Evolutionary conservation across 2,888 invertebrate genomes (phyloP), one percentile per base, ranked within the genome.

Genomic region (Lamellibrachia columna): DNA sequence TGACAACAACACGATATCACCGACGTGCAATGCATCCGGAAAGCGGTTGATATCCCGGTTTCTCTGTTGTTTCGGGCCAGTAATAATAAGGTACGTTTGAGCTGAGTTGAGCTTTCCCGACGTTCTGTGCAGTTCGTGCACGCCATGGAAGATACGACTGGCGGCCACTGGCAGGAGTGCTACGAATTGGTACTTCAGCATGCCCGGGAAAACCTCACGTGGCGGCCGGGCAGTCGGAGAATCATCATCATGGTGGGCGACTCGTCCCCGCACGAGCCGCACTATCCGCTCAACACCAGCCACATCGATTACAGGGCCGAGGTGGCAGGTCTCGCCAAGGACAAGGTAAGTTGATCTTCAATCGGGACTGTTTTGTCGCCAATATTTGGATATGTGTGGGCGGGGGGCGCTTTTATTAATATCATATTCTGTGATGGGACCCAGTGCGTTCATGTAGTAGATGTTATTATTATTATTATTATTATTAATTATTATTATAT

Each of bases 161-260:
- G 75, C 0, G 95, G 95, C 0, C 95, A 95, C 0, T 95, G 95
- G 91, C 93, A 94, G 53, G 96, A 96, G 93, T 95, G 95, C 92
- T 96, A 96, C 93, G 96, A 96, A 93, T 94, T 95, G 58, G 94
- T 95, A 3, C 93, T 96, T 90, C 93, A 94, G 52, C 93, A 95
- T 92, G 95, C 95, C 8, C 75, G 94, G 15, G 93, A 95, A 92
- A 75, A 75, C 75, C 93, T 95, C 75, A 95, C 95, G 8, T 96
- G 96, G 96, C 95, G 95, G 8, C 95, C 95, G 0, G 95, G 95
- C 8, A 95, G 95, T 52, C 95, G 95, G 92, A 94, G 94, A 92
- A 94, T 95, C 55, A 93, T 96, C 52, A 95, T 95, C 9, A 94
- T 95, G 93, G 95, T 96, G 92, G 95, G 95, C 3, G 95, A 95